A percentile compares a stretch with the other conserved stretches of the same genome.
phyloP scores from a whole-genome alignment of 2,888 invertebrate genomes.

The Chrysolina oricalcia region DNA sequence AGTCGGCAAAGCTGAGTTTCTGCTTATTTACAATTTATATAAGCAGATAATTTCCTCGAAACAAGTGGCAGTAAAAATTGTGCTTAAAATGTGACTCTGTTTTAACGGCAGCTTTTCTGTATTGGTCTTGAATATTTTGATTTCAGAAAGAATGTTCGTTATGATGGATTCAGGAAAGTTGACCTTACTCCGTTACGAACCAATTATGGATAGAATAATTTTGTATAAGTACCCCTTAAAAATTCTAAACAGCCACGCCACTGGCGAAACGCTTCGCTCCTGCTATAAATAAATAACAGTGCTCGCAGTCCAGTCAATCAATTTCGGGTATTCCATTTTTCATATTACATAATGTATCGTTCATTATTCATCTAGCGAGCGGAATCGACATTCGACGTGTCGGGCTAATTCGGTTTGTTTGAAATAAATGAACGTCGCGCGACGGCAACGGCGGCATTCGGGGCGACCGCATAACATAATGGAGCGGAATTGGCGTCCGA shows the following conservation, averaged over 20 bases:
- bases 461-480: conserved; percentile 3
- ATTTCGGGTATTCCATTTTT: not conserved
- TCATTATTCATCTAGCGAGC: conserved; percentile 5
- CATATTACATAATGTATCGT: not conserved
- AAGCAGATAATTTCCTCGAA: no score
- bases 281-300: not conserved
- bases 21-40: no score
- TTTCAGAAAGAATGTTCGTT: no score
- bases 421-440: not conserved
- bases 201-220: no score
- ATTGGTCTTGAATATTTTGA: no score
- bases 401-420: conserved; percentile 7
- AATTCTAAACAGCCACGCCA: not conserved
- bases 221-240: no score
- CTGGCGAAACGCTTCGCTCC: not conserved
- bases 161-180: no score
- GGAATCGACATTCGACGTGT: conserved; percentile 7
- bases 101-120: no score
- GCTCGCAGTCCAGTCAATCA: not conserved
- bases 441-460: conserved; percentile 1
- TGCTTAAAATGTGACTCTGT: no score
- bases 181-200: no score
- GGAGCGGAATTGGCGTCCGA: not conserved
- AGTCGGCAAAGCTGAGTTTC: no score
- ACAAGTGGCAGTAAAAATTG: no score